Evolutionary conservation across 2,888 invertebrate species (phyloP).

Genomic region (Phlogophora meticulosa): DNA sequence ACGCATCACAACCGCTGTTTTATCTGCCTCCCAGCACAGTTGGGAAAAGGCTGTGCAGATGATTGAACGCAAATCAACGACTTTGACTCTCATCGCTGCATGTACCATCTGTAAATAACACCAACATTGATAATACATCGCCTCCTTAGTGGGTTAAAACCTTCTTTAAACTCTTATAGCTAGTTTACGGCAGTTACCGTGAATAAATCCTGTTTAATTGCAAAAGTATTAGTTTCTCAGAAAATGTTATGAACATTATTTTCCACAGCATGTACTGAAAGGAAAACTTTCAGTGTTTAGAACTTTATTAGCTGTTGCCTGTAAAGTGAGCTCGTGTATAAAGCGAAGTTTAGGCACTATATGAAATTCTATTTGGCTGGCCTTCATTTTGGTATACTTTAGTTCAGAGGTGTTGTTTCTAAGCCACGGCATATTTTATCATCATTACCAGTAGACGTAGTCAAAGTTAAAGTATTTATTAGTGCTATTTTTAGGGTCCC

Average conservation of each 20-base stretch:
- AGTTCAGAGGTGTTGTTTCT: background rate
- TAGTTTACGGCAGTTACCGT: constrained; percentile 19
- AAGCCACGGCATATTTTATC: background rate
- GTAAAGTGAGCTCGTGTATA: background rate
- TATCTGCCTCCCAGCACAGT: too few relatives aligned
- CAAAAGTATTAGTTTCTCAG: constrained; percentile 37
- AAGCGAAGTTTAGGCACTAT: background rate
- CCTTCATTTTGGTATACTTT: background rate
- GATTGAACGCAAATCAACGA: too few relatives aligned
- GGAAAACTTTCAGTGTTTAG: constrained; percentile 24
- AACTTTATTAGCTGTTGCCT: constrained; percentile 28
- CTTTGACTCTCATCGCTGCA: background rate
- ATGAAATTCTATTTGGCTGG: background rate
- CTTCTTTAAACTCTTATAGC: constrained; percentile 29
- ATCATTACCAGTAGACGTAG: too few relatives aligned
- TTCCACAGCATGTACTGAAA: constrained; percentile 12
- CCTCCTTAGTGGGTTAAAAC: constrained; percentile 25
- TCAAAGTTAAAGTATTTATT: too few relatives aligned
- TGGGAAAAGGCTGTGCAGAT: too few relatives aligned
- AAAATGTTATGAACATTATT: constrained; percentile 38
- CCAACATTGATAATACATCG: constrained; percentile 28
- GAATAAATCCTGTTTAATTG: constrained; percentile 42
- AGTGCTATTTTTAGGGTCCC: too few relatives aligned
- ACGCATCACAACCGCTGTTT: too few relatives aligned
- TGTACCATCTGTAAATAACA: background rate